These are phyloP conservation scores for Hylaeus volcanicus DNA, from an alignment of 1,140 invertebrate species.

Conservation along the genomic window DNA sequence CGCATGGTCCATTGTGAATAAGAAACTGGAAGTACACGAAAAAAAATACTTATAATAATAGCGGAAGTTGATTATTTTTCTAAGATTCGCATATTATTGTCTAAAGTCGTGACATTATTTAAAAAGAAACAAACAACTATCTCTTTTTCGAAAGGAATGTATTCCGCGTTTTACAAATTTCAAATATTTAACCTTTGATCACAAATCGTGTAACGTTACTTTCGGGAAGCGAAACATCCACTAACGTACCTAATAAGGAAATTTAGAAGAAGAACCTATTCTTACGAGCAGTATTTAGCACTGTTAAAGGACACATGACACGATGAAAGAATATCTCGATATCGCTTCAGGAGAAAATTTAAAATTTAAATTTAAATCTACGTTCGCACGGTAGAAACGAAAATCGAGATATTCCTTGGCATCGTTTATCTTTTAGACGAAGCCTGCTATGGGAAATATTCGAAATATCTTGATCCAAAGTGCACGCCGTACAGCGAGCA, in stretches of 20 bases:
- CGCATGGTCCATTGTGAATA: constrained; percentile 63
- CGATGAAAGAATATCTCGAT: constrained; percentile 27
- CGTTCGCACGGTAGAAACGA: neutral
- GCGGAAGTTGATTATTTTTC: neutral
- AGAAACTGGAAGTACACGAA: constrained; percentile 30
- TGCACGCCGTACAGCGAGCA: constrained; percentile 35
- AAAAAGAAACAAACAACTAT: neutral
- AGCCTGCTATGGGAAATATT: constrained; percentile 33
- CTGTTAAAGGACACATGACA: constrained; percentile 31
- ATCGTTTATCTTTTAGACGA: constrained; percentile 8
- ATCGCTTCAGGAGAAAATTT: constrained; percentile 2
- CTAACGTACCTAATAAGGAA: neutral
- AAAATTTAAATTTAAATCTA: neutral
- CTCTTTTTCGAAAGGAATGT: too few relatives aligned
- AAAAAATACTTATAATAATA: too few relatives aligned
- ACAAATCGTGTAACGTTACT: neutral
- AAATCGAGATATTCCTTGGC: neutral
- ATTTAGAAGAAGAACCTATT: neutral
- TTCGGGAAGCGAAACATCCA: neutral
- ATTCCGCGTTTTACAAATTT: neutral
- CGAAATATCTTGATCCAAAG: constrained; percentile 43
- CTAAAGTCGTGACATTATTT: neutral
- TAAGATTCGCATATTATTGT: neutral
- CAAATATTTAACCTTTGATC: neutral
- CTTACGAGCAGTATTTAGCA: constrained; percentile 10